Evolutionary conservation across 2,888 invertebrate genomes (phyloP).

Genomic region (Cryptosula pallasiana): DNA sequence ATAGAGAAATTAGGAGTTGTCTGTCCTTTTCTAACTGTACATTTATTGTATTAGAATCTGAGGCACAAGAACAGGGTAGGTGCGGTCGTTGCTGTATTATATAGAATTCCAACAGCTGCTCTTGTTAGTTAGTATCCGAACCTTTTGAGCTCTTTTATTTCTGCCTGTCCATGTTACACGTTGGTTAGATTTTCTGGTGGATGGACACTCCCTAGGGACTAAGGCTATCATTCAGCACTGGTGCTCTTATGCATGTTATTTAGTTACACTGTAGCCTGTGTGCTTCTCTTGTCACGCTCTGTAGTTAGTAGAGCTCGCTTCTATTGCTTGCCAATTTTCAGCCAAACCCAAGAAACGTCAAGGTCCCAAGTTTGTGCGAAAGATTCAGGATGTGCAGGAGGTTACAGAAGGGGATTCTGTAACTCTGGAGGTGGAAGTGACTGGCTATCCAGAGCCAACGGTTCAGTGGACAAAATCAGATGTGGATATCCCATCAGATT

Average conservation of each 20-base stretch:
- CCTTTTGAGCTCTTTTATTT: background rate
- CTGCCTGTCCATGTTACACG: background rate
- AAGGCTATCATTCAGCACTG: background rate
- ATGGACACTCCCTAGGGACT: background rate
- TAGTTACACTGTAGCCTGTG: too few species aligned
- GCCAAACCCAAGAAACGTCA: slow-evolving; percentile 45
- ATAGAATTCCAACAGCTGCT: background rate
- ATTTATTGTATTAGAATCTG: too few species aligned
- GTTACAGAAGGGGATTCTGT: slow-evolving; percentile 41
- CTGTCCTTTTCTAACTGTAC: too few species aligned
- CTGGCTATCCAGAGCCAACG: slow-evolving; percentile 81
- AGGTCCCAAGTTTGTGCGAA: slow-evolving; percentile 44
- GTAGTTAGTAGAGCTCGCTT: background rate
- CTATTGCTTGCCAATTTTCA: slow-evolving; percentile 31
- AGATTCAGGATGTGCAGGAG: slow-evolving; percentile 42
- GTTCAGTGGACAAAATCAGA: slow-evolving; percentile 67
- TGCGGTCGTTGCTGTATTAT: too few species aligned
- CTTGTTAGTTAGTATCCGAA: background rate
- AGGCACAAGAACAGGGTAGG: background rate
- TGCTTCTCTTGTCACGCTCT: background rate
- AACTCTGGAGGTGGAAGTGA: slow-evolving; percentile 69
- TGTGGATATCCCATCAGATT: background rate
- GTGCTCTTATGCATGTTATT: background rate
- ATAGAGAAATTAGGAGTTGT: too few species aligned
- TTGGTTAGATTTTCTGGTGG: background rate